Evolutionary conservation across 2,113 vertebrate genomes (phyloP).

Genomic region (Dasyornis broadbenti): DNA sequence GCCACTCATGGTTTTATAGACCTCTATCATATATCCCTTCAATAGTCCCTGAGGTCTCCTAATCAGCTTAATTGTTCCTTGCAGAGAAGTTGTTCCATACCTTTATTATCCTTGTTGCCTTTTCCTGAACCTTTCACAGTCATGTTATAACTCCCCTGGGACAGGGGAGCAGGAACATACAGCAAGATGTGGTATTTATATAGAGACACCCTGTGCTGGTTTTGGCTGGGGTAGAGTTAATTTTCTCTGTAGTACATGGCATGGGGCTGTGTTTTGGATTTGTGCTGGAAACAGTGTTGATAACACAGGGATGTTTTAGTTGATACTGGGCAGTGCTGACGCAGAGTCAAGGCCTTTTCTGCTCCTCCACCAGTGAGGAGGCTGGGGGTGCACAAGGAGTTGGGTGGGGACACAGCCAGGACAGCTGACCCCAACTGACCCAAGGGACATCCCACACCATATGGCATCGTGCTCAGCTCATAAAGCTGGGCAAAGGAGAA

Average conservation of each 20-base stretch:
- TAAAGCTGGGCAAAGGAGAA: not conserved
- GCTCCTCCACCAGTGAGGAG: not conserved
- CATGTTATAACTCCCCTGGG: not conserved
- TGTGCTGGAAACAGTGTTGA: not conserved
- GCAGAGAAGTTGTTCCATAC: not conserved
- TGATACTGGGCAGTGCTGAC: not conserved
- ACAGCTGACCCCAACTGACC: not conserved
- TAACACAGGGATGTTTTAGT: not conserved
- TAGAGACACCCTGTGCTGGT: not conserved
- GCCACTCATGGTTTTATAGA: not conserved
- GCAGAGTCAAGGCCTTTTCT: not conserved
- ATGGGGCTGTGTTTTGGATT: not conserved
- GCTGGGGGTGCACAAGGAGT: not conserved
- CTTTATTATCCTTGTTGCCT: not conserved
- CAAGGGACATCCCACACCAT: not conserved
- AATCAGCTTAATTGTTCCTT: not conserved
- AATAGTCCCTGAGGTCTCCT: not conserved
- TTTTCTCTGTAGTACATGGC: not conserved
- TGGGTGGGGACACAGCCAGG: not conserved
- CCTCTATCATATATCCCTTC: not conserved
- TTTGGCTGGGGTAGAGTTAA: not conserved
- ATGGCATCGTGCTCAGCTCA: fast-evolving
- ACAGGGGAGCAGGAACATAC: not conserved
- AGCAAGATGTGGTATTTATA: not conserved
- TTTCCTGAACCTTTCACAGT: not conserved